phyloP scores from a whole-genome alignment of 2,888 invertebrate species.

The Platycheirus albimanus region DNA sequence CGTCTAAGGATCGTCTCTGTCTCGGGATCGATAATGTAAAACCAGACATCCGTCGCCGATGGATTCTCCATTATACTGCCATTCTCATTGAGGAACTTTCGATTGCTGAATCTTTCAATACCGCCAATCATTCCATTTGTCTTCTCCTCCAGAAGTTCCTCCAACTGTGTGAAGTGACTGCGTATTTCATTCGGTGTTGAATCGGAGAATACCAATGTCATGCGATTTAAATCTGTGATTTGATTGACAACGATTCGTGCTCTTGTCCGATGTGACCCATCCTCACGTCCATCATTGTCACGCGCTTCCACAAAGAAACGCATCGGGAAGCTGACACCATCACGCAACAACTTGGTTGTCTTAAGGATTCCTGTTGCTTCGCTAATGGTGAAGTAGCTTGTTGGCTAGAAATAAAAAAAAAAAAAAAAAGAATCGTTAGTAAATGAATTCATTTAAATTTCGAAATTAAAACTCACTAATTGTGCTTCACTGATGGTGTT shows the following conservation, averaged over 20 bases:
- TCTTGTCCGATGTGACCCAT: conserved; percentile 82
- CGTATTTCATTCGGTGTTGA: conserved; percentile 88
- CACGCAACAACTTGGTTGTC: conserved; percentile 89
- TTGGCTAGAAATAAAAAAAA: conserved; percentile 76
- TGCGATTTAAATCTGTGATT: conserved; percentile 89
- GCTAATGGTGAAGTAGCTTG: conserved; percentile 88
- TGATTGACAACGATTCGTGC: conserved; percentile 85
- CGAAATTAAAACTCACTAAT: conserved; percentile 76
- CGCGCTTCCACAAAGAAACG: conserved; percentile 88
- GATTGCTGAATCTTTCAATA: conserved; percentile 91
- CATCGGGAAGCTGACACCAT: conserved; percentile 88
- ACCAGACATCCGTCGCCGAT: conserved; percentile 92
- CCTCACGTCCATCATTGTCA: conserved; percentile 83
- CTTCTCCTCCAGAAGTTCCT: conserved; percentile 83
- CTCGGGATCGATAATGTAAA: conserved; percentile 92
- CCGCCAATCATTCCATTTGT: conserved; percentile 89
- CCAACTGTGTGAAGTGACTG: conserved; percentile 83
- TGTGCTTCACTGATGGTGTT: conserved; percentile 78
- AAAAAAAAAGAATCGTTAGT: neutral
- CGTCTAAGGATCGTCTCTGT: conserved; percentile 89
- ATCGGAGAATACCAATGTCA: conserved; percentile 90
- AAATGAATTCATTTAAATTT: neutral
- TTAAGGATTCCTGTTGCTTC: conserved; percentile 89
- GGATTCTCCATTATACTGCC: conserved; percentile 88
- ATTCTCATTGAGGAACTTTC: conserved; percentile 89